Conservation (phyloP, 2,888 invertebrate genomes). For the Melieria omissa region DNA sequence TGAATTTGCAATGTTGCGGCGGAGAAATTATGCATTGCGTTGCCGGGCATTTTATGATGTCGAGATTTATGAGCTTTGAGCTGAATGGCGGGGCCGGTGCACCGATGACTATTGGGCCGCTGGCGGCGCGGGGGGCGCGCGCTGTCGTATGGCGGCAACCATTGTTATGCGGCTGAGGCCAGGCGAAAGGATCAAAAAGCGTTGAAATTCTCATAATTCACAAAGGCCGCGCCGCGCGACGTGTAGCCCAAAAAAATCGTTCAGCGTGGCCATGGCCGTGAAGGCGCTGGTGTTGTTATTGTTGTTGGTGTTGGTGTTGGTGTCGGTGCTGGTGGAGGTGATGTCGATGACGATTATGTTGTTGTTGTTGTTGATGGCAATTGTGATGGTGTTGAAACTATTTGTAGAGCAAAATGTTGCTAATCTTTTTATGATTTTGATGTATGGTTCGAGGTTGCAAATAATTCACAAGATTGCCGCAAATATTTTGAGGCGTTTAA, state of each 20-base stretch:
- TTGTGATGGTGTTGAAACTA: constrained; percentile 59
- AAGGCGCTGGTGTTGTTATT: constrained; percentile 17
- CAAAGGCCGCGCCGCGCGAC: constrained; percentile 15
- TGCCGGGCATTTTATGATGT: constrained; percentile 22
- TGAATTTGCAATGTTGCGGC: constrained; percentile 29
- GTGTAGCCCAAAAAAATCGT: constrained; percentile 24
- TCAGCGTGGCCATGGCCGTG: constrained; percentile 23
- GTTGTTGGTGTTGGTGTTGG: neutral
- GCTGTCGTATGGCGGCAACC: neutral
- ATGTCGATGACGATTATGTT: constrained; percentile 6
- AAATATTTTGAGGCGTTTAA: neutral
- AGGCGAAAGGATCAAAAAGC: constrained; percentile 38
- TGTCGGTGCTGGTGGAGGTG: neutral
- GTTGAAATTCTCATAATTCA: constrained; percentile 44
- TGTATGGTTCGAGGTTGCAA: constrained; percentile 26
- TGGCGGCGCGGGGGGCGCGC: neutral
- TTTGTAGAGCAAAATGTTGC: constrained; percentile 57
- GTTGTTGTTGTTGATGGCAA: neutral
- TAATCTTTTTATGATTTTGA: constrained; percentile 35
- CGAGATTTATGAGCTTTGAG: constrained; percentile 31
- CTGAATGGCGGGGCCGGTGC: neutral
- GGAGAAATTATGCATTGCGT: constrained; percentile 36
- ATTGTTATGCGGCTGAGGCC: neutral
- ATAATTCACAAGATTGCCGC: constrained; percentile 19
- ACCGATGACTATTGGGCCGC: neutral